Percentiles rank a stretch among this genome's conserved stretches.
Evolutionary conservation across 1,140 invertebrate genomes (phyloP).

Genomic region (Forficula auricularia): DNA sequence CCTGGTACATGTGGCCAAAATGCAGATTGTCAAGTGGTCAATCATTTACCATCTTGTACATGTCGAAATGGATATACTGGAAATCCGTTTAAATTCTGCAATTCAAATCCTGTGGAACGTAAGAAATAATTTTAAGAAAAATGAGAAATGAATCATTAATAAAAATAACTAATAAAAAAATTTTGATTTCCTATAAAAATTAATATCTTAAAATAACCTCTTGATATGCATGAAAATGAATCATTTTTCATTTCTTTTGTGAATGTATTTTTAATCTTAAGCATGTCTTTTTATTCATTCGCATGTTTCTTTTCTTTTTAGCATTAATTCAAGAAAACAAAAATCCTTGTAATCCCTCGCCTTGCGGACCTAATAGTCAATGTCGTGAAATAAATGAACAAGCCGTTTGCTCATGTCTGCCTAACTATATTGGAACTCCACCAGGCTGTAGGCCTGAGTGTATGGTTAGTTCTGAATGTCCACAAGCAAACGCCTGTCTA

Average conservation of each 20-base stretch:
- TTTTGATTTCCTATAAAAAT: too few species aligned
- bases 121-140: constrained; percentile 4
- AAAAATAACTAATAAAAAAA: neutral
- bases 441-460: constrained; percentile 40
- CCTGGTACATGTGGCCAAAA: constrained; percentile 31
- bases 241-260: neutral
- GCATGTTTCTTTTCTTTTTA: constrained; percentile 7
- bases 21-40: constrained; percentile 33
- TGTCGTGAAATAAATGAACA: too few species aligned
- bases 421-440: constrained; percentile 25
- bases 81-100: constrained; percentile 34
- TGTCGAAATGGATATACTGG: constrained; percentile 35
- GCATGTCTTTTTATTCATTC: neutral
- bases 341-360: constrained; percentile 14
- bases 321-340: constrained; percentile 8
- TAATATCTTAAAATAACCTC: neutral
- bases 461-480: constrained; percentile 35
- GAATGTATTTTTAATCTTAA: neutral
- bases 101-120: constrained; percentile 16
- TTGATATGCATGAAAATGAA: neutral
- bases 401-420: constrained; percentile 15
- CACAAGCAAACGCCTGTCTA: constrained; percentile 46
- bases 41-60: constrained; percentile 35
- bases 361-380: too few species aligned
- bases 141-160: neutral